phyloP scores from a whole-genome alignment of 2,113 vertebrate species.

The Tychaedon coryphoeus region DNA sequence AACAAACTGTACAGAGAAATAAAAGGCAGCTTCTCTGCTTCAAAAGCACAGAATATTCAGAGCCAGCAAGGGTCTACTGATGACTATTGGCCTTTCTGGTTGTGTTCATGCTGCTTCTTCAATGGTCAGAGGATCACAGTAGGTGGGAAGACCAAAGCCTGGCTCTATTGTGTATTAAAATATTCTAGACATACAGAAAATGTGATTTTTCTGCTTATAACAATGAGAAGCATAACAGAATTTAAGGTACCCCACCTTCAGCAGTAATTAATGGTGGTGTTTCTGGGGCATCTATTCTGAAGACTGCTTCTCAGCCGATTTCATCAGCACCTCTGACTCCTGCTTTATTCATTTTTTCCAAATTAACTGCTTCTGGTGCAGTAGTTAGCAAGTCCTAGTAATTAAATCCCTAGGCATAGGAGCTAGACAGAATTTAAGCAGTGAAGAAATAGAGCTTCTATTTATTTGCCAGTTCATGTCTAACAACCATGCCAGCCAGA shows the following conservation, averaged over 20 bases:
- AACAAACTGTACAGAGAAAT: not conserved
- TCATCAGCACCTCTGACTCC: not conserved
- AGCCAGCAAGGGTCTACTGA: not conserved
- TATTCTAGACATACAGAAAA: not conserved
- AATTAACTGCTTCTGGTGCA: not conserved
- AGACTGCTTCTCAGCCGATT: not conserved
- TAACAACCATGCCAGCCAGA: not conserved
- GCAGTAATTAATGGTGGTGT: not conserved
- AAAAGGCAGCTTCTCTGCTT: not conserved
- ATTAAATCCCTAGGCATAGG: not conserved
- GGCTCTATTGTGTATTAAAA: not conserved
- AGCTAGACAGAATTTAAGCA: not conserved
- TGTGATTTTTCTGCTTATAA: not conserved
- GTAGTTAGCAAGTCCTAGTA: not conserved
- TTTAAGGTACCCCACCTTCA: not conserved
- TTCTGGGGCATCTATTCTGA: not conserved
- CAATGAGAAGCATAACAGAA: not conserved
- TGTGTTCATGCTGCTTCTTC: not conserved
- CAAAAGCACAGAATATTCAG: not conserved
- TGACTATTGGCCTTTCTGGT: not conserved
- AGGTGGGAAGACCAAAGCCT: not conserved
- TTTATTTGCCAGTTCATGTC: not conserved
- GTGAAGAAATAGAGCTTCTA: not conserved
- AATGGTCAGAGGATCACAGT: not conserved
- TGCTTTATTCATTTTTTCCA: not conserved